Evolutionary conservation across 2,797 vertebrate genomes (phyloP).

Genomic region (Ciconia nigra): DNA sequence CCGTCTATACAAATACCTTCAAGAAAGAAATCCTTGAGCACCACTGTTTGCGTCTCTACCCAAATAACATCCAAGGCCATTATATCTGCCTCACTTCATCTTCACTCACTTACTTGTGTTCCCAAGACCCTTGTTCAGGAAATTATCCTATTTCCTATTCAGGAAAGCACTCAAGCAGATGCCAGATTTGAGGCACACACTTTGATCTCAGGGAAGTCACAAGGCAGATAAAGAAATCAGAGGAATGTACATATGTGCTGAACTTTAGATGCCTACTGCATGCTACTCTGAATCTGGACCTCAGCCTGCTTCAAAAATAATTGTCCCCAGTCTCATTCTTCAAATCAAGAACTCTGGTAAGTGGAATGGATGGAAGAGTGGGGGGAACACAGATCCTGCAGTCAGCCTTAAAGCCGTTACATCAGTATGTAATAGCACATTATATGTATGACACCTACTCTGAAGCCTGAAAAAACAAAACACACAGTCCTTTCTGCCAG

Average conservation of each 20-base stretch:
- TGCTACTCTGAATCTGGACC: background rate
- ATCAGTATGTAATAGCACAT: background rate
- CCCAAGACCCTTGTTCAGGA: constrained; percentile 26
- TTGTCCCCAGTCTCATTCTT: background rate
- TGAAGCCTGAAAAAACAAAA: background rate
- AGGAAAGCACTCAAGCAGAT: background rate
- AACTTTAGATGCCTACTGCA: background rate
- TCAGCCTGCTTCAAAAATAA: background rate
- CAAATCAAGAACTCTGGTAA: background rate
- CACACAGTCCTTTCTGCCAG: background rate
- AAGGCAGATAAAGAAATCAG: constrained; percentile 8
- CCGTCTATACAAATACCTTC: background rate
- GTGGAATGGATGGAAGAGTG: background rate
- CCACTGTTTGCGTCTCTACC: background rate
- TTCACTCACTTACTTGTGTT: background rate
- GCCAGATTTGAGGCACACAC: background rate
- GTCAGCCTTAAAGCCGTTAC: background rate
- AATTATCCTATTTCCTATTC: constrained; percentile 33
- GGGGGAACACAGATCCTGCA: background rate
- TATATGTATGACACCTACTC: background rate
- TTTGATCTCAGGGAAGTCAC: background rate
- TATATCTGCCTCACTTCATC: background rate
- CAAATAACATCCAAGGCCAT: background rate
- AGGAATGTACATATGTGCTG: background rate
- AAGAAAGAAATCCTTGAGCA: background rate